Base-by-base conservation (phyloP, 37 sponge, comb jelly and placozoan species). In the Petrosia ficiformis region DNA sequence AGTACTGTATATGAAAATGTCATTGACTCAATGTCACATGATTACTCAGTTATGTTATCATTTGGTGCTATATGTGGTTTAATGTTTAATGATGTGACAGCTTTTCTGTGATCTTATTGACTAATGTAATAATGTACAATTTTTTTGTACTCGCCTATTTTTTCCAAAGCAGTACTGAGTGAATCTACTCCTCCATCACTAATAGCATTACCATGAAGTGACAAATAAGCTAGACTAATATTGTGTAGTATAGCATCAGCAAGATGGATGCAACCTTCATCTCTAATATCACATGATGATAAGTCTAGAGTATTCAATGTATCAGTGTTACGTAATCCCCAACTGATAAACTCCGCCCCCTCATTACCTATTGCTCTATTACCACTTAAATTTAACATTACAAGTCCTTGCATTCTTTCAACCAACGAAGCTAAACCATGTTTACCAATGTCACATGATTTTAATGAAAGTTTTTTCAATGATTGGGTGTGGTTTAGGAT, bases 261-360 rank as follows among this genome's bases (percentile, higher is more conserved):
- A 41, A 82, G 8, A 44, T 75, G 59, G 0, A 59, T 70, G 48
- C 74, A 75, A 0, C 83, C 83, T 38, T 74, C 83, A 21, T 82
- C 83, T 4, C 69, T 57, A 21, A 82, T 42, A 22, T 72, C 83
- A 75, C 83, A 82, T 34, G 30, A 30, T 32, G 83, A 74, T 19
- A 82, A 60, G 56, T 81, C 21, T 21, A 81, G 34, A 26, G 19
- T 44, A 2, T 3, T 3, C 2, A 82, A 69, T 2, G 58, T 11
- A 16, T 38, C 33, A 70, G 74, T 82, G 42, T 39, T 21, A 42
- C 57, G 67, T 43, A 82, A 35, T 30, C 74, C 70, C 29, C 76
- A 26, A 56, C 68, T 3, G 24, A 82, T 24, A 41, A 82, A 36
- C 22, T 82, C 82, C 4, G 67, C 58, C 4, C 59, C 75, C 10